A percentile compares a stretch with the other conserved stretches of the same genome.
These are phyloP conservation scores for Panonychus citri DNA, from an alignment of 1,140 invertebrate genomes.

Conservation along the genomic window DNA sequence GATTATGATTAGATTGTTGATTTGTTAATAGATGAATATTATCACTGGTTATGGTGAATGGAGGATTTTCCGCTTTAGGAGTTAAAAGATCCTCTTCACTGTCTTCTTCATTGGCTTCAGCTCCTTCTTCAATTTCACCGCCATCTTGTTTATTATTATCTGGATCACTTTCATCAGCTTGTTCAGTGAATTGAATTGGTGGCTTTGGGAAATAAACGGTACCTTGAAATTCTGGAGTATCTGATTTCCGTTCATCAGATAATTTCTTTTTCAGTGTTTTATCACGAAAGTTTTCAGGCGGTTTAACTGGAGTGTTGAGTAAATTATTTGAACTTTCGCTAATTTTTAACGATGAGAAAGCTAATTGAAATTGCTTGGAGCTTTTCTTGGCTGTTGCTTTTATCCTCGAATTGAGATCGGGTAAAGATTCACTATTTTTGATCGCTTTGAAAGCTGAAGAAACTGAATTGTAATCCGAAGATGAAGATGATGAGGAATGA, in stretches of 20 bases:
- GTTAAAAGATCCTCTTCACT: background rate
- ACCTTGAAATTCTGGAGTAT: conserved; percentile 9
- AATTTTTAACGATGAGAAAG: background rate
- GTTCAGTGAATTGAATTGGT: conserved; percentile 13
- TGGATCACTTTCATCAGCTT: background rate
- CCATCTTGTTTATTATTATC: conserved; percentile 7
- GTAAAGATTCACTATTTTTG: conserved; percentile 1
- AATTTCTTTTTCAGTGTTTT: background rate
- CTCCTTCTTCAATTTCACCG: conserved; percentile 4
- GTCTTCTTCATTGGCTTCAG: background rate
- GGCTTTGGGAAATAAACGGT: conserved; percentile 18
- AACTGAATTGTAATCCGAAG: background rate
- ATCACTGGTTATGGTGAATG: background rate
- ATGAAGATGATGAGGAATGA: no score
- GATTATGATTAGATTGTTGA: background rate
- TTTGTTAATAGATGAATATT: no score
- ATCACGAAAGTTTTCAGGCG: background rate
- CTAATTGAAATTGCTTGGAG: no score
- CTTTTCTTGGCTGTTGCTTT: background rate
- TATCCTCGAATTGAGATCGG: background rate
- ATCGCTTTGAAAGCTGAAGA: background rate
- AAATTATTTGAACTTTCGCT: background rate
- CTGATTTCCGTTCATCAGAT: no score
- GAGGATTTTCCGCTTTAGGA: background rate
- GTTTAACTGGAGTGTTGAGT: background rate